Evolutionary conservation across 2,888 invertebrate species (phyloP), one percentile per base, ranked within the genome.

Genomic region (Eupithecia subumbrata): DNA sequence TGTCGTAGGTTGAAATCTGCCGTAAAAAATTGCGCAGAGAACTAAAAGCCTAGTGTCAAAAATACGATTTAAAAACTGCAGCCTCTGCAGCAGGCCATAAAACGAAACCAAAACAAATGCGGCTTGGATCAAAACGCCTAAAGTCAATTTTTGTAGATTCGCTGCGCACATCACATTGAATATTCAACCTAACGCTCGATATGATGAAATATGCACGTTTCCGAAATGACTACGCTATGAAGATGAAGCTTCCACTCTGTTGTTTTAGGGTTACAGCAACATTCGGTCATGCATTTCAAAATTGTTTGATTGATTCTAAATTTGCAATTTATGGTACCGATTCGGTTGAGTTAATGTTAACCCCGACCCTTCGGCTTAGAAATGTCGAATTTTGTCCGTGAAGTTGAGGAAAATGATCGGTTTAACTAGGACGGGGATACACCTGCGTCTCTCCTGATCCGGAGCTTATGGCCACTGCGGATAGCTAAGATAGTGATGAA

Each of bases 401-500:
- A 84, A 81, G 80, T 85, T 83, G 82, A 82, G 85, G 85, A 82
- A 87, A 88, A 89, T 88, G 88, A 89, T 88, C 88, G 85, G 86
- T 85, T 88, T 83, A 81, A 84, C 84, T 81, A 85, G 85, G 79
- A 80, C 78, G 77, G 80, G 82, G 76, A 79, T 87, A 86, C 90
- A 91, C 91, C 90, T 90, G 91, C 84, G 89, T 84, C 88, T 82
- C 84, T 80, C 43, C 82, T 89, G 89, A 90, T 89, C 88, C 89
- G 83, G 88, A 87, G 88, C 88, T 87, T 88, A 82, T 83, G 85
- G 86, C 86, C 85, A 82, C 84, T 88, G 82, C 84, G 84, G 88
- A 88, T 89, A 82, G 87, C 86, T 86, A 86, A 90, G 88, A 89
- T 90, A 85, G 87, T 89, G 89, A 90, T 90, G 89, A 89, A 92